Conservation (phyloP, 2,797 vertebrate species). For the Chromis chromis region DNA sequence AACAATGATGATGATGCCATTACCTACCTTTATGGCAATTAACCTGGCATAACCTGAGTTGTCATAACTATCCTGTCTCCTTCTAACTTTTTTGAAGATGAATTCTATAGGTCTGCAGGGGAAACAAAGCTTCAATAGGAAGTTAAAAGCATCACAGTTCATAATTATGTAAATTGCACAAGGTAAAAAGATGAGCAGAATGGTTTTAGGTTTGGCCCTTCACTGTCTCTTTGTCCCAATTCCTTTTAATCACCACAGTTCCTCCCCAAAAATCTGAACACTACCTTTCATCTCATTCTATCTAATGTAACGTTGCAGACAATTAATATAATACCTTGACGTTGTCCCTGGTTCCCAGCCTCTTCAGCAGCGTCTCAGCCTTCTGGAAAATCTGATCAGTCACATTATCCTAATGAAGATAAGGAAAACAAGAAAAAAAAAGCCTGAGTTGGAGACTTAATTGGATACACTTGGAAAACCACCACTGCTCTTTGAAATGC, state of each 20-base stretch:
- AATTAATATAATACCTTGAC: conserved; percentile 90
- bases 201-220: neutral
- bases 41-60: no score
- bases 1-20: neutral
- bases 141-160: neutral
- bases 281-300: conserved; percentile 1
- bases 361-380: conserved; percentile 88
- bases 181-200: neutral
- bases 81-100: neutral
- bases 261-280: conserved; percentile 15
- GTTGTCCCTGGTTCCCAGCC: conserved; percentile 91
- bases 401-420: conserved; percentile 86
- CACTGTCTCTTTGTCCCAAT: neutral
- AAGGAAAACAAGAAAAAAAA: conserved; percentile 49
- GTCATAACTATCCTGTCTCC: neutral
- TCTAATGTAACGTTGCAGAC: conserved; percentile 1
- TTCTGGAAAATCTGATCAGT: conserved; percentile 89
- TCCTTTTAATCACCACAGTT: conserved; percentile 3
- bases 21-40: neutral
- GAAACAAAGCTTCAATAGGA: neutral
- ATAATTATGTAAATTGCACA: neutral
- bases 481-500: conserved; percentile 77
- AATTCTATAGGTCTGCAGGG: neutral
- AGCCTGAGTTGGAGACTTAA: conserved; percentile 67
- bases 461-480: conserved; percentile 80